A percentile compares a stretch with the other conserved stretches of the same genome.
Evolutionary conservation across 2,888 invertebrate species (phyloP).

Genomic region (Chirona hameri): DNA sequence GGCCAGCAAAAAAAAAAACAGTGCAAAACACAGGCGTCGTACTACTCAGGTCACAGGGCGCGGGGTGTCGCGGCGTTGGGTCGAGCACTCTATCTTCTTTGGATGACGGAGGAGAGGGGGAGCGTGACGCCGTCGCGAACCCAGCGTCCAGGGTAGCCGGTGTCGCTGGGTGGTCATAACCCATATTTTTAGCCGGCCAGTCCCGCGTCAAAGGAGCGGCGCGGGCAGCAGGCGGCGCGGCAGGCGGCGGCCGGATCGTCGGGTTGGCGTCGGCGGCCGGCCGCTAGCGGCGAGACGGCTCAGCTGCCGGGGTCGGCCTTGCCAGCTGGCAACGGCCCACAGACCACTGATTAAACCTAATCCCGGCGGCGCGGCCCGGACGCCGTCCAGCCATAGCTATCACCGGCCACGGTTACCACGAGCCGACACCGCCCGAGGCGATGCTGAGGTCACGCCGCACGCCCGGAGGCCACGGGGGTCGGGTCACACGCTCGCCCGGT

Average conservation of each 20-base stretch:
- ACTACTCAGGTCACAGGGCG: too few relatives aligned
- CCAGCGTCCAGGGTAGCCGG: not conserved
- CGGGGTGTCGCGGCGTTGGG: too few relatives aligned
- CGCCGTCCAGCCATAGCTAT: not conserved
- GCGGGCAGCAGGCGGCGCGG: too few relatives aligned
- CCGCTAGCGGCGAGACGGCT: not conserved
- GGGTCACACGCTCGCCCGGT: too few relatives aligned
- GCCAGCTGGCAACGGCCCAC: not conserved
- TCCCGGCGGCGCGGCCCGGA: not conserved
- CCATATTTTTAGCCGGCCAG: not conserved
- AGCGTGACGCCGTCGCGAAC: not conserved
- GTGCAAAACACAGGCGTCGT: too few relatives aligned
- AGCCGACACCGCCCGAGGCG: not conserved
- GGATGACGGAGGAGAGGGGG: too few relatives aligned
- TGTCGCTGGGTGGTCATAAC: not conserved
- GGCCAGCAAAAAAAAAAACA: too few relatives aligned
- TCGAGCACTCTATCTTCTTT: too few relatives aligned
- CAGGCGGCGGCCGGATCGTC: too few relatives aligned
- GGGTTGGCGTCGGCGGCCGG: too few relatives aligned
- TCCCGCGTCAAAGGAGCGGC: too few relatives aligned
- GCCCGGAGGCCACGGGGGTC: not conserved
- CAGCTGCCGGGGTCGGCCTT: not conserved
- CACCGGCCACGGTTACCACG: not conserved
- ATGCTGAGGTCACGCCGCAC: not conserved
- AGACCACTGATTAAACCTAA: not conserved